Conservation (phyloP, 2,888 invertebrate species). For the Miltochrista miniata region DNA sequence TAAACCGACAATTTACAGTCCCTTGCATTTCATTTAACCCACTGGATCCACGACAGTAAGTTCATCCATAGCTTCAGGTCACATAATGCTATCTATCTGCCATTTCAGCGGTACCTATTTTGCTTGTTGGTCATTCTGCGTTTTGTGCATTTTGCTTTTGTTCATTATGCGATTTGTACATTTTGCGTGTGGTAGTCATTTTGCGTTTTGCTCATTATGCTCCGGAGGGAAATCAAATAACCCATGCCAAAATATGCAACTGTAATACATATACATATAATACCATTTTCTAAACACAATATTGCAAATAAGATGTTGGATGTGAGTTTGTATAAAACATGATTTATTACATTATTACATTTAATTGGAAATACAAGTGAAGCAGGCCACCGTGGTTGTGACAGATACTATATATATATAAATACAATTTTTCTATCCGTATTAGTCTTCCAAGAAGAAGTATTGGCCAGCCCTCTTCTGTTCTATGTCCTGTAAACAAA, state of each 20-base stretch:
- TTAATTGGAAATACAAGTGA: constrained; percentile 72
- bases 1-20: too few species aligned
- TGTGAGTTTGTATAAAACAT: constrained; percentile 69
- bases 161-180: too few species aligned
- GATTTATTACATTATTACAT: constrained; percentile 78
- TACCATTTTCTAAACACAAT: too few species aligned
- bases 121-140: too few species aligned
- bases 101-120: too few species aligned
- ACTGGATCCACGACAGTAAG: too few species aligned
- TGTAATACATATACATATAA: not conserved
- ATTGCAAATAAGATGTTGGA: constrained; percentile 34
- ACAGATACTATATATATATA: constrained; percentile 67
- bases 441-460: constrained; percentile 98
- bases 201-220: too few species aligned
- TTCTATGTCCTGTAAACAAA: constrained; percentile 91
- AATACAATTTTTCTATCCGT: constrained; percentile 45
- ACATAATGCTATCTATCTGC: too few species aligned
- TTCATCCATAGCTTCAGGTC: too few species aligned
- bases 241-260: not conserved
- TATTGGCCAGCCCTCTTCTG: constrained; percentile 99
- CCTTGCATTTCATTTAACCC: too few species aligned
- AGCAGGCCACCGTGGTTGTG: constrained; percentile 62
- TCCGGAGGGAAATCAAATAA: constrained; percentile 3
- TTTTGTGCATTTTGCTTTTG: too few species aligned
- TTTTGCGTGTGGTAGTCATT: too few species aligned